Base-by-base conservation (phyloP, 2,797 vertebrate genomes). In the Etheostoma perlongum region DNA sequence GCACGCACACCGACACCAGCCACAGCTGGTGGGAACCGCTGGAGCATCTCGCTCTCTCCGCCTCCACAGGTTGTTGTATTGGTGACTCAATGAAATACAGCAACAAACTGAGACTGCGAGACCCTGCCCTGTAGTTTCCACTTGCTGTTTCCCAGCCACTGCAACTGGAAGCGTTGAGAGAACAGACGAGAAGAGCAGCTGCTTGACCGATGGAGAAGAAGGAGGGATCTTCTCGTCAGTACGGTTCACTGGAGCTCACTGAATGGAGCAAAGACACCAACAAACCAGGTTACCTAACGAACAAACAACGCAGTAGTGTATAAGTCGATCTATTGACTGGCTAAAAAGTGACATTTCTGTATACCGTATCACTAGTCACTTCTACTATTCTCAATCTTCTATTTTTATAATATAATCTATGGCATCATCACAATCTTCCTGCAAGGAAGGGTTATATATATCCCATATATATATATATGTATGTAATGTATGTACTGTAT, bases 171-270 rank as follows among this genome's bases (percentile, higher is more conserved):
- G 48, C 58, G 8, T 3, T 66, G 64, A 27, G 59, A 69, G 36
- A 44, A n/a, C 30, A 62, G 61, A 49, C 15, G 68, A 67, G 60
- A 36, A 55, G 85, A 88, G 76, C 76, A 71, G 73, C 88, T 57
- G 74, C 64, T 23, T 78, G 66, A 85, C 54, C 33, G 66, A 95
- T 95, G 93, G 93, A 95, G 60, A 91, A 91, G 85, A 89, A 89
- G 76, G 89, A 44, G 69, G 89, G 66, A 74, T 67, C 91, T 53
- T 82, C 87, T 71, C 79, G 80, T 73, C 91, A 88, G 70, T 94
- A 94, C 64, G 95, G 93, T 40, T 94, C 94, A 55, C 79, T 95
- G 90, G 93, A 94, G 89, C 78, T 89, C 81, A 93, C 92, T 49
- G 89, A 88, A 72, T 91, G 93, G 93, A 94, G 84, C 79, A 69